phyloP scores from a whole-genome alignment of 2,113 vertebrate species.

The Corydoras sp. region DNA sequence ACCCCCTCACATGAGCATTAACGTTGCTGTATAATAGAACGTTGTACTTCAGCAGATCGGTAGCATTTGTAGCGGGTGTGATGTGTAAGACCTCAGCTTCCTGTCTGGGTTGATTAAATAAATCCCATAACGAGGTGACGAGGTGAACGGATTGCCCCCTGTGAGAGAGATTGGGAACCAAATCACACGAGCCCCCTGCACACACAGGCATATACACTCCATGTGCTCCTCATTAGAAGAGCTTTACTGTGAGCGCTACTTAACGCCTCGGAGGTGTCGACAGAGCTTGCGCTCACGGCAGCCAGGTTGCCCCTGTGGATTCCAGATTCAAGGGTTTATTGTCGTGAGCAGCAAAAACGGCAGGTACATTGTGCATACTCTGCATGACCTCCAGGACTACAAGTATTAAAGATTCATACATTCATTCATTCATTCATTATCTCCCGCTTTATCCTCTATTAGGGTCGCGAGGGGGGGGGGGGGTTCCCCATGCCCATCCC shows the following conservation, averaged over 20 bases:
- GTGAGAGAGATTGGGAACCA: conserved; percentile 5
- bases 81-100: neutral
- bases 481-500: too few relatives aligned
- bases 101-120: too few relatives aligned
- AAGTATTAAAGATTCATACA: too few relatives aligned
- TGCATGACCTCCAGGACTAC: too few relatives aligned
- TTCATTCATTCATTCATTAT: too few relatives aligned
- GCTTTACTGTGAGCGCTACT: neutral
- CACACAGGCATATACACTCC: neutral
- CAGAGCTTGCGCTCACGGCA: neutral
- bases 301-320: neutral
- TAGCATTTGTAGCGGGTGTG: neutral
- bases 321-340: too few relatives aligned
- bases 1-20: neutral
- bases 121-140: too few relatives aligned
- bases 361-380: too few relatives aligned
- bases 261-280: conserved; percentile 1
- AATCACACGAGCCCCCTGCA: neutral
- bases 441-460: too few relatives aligned
- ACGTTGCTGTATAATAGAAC: neutral
- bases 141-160: neutral
- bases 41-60: neutral
- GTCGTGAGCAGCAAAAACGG: too few relatives aligned
- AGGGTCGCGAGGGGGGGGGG: too few relatives aligned
- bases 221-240: conserved; percentile 14